Evolutionary conservation across 2,888 invertebrate species (phyloP).

Genomic region (Calephelis perditalis): DNA sequence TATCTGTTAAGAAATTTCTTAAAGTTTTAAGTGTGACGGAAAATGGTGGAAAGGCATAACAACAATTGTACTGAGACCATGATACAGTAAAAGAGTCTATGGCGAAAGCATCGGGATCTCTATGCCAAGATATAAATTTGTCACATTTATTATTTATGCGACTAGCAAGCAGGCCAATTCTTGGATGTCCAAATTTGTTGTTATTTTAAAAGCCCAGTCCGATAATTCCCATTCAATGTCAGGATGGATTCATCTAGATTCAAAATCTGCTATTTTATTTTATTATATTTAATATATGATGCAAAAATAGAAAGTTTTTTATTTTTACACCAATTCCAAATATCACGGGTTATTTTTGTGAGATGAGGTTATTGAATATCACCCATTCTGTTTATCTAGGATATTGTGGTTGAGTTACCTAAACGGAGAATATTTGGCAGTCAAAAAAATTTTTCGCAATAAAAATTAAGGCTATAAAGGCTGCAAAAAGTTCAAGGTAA

Average conservation of each 20-base stretch:
- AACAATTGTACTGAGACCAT: slow-evolving; percentile 19
- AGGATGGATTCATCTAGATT: slow-evolving; percentile 24
- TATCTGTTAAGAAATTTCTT: no score
- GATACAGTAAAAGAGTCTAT: slow-evolving; percentile 25
- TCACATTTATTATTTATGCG: slow-evolving; percentile 25
- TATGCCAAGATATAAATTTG: slow-evolving; percentile 22
- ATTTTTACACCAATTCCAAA: slow-evolving; percentile 33
- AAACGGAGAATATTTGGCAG: slow-evolving; percentile 20
- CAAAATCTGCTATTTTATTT: slow-evolving; percentile 34
- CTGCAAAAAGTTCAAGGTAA: slow-evolving; percentile 20
- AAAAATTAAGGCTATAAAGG: slow-evolving; percentile 14
- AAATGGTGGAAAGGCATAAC: slow-evolving; percentile 31
- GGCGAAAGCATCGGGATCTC: slow-evolving; percentile 24
- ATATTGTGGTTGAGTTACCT: slow-evolving; percentile 22
- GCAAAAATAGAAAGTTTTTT: slow-evolving; percentile 35
- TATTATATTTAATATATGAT: slow-evolving; percentile 38
- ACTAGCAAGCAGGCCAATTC: slow-evolving; percentile 26
- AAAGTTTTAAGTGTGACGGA: slow-evolving; percentile 6
- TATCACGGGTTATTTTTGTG: slow-evolving; percentile 20
- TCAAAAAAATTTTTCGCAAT: slow-evolving; percentile 13
- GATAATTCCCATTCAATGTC: slow-evolving; percentile 31
- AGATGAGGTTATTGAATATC: slow-evolving; percentile 28
- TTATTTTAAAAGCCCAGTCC: slow-evolving; percentile 19
- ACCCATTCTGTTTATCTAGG: slow-evolving; percentile 26
- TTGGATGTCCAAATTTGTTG: slow-evolving; percentile 20